phyloP scores from a whole-genome alignment of 2,113 vertebrate genomes.

The Campylomormyrus numenius region DNA sequence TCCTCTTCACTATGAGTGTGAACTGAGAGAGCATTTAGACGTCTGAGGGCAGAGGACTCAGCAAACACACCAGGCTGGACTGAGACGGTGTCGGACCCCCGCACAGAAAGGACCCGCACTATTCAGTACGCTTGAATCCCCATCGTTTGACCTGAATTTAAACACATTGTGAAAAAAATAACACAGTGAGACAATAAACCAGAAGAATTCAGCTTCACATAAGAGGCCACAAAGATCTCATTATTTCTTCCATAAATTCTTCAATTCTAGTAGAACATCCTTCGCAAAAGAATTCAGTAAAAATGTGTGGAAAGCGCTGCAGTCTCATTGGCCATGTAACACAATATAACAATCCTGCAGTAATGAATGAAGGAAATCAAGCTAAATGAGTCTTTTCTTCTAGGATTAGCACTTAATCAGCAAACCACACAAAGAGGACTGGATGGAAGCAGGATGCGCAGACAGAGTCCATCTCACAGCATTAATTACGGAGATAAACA shows the following conservation, averaged over 20 bases:
- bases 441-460: background rate
- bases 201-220: background rate
- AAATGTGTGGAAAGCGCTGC: background rate
- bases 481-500: background rate
- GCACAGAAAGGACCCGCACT: background rate
- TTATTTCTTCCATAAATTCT: background rate
- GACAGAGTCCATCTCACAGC: background rate
- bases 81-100: background rate
- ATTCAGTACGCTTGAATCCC: background rate
- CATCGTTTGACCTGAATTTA: background rate
- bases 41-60: background rate
- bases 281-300: background rate
- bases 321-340: background rate
- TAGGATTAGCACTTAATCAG: slow-evolving; percentile 7
- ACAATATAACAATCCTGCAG: background rate
- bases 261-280: background rate
- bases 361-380: background rate
- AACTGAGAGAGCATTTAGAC: background rate
- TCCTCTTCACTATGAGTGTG: background rate
- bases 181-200: background rate
- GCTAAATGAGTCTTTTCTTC: slow-evolving; percentile 7
- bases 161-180: background rate
- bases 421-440: background rate
- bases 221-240: background rate
- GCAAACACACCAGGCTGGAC: background rate